Evolutionary conservation across 2,888 invertebrate species (phyloP).

Genomic region (Kuschelorhynchus macadamiae): DNA sequence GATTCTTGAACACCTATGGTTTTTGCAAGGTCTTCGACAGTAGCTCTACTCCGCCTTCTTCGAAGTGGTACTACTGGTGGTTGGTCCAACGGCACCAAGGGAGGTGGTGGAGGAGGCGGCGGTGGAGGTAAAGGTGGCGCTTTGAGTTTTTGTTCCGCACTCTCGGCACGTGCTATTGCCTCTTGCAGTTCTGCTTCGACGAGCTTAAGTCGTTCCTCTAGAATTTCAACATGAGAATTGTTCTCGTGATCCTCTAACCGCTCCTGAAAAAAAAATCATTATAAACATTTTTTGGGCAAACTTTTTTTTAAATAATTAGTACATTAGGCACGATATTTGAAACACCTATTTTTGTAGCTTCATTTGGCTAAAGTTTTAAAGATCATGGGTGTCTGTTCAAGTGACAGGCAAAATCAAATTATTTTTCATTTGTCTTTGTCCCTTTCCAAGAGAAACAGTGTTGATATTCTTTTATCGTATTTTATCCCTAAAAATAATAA

Average conservation of each 20-base stretch:
- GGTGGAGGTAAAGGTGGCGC: slow-evolving; percentile 67
- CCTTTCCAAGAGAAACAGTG: too few relatives aligned
- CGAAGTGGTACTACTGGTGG: slow-evolving; percentile 72
- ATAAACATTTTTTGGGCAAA: slow-evolving; percentile 5
- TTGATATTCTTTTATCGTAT: too few relatives aligned
- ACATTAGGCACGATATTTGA: too few relatives aligned
- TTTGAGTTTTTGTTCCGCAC: slow-evolving; percentile 70
- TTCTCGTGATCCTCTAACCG: slow-evolving; percentile 78
- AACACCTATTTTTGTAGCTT: too few relatives aligned
- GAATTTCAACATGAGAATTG: slow-evolving; percentile 77
- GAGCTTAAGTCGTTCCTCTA: slow-evolving; percentile 79
- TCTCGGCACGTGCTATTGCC: slow-evolving; percentile 75
- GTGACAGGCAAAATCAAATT: too few relatives aligned
- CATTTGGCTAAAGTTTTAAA: too few relatives aligned
- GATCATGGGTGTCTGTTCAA: too few relatives aligned
- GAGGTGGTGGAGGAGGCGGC: slow-evolving; percentile 54
- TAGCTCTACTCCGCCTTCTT: slow-evolving; percentile 67
- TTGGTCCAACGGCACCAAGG: slow-evolving; percentile 60
- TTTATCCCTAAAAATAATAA: too few relatives aligned
- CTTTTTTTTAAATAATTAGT: not conserved
- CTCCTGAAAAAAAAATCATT: slow-evolving; percentile 66
- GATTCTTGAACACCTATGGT: slow-evolving; percentile 54
- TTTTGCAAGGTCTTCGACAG: slow-evolving; percentile 60
- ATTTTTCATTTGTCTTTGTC: too few relatives aligned
- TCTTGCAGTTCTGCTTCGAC: slow-evolving; percentile 79